These are phyloP conservation scores for Drosophila orena DNA, from an alignment of 1,140 invertebrate genomes.

Conservation along the genomic window DNA sequence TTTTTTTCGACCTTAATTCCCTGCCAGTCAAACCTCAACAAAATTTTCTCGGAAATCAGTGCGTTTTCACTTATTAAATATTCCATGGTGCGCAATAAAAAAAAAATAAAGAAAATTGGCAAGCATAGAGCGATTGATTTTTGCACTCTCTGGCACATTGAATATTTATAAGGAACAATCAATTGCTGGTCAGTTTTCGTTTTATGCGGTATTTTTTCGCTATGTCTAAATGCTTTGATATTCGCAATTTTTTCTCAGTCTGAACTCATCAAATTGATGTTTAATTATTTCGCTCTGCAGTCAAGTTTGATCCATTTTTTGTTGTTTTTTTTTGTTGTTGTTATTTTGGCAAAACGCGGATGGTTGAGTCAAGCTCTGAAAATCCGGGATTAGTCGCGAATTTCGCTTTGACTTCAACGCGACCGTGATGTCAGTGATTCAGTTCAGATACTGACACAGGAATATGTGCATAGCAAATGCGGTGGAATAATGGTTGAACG, in stretches of 20 bases:
- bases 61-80: conserved; percentile 49
- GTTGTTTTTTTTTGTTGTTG: background rate
- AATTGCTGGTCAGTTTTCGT: conserved; percentile 51
- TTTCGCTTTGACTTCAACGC: conserved; percentile 67
- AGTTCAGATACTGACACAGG: conserved; percentile 6
- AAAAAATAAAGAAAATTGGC: conserved; percentile 22
- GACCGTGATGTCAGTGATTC: background rate
- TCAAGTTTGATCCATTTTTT: conserved; percentile 32
- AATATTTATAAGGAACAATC: conserved; percentile 59
- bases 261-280: conserved; percentile 53
- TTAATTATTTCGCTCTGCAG: conserved; percentile 68
- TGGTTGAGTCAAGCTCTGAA: conserved; percentile 63
- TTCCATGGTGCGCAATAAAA: conserved; percentile 22
- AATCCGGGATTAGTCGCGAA: conserved; percentile 54
- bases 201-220: conserved; percentile 21
- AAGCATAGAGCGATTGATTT: conserved; percentile 40
- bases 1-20: conserved; percentile 24
- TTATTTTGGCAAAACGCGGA: conserved; percentile 48
- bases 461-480: conserved; percentile 31
- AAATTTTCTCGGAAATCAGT: conserved; percentile 38
- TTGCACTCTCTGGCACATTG: conserved; percentile 38
- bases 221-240: conserved; percentile 9
- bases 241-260: conserved; percentile 21
- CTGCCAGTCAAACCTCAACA: conserved; percentile 43
- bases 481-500: conserved; percentile 31